phyloP scores from a whole-genome alignment of 2,888 invertebrate species.

The Oxytorus armatus region DNA sequence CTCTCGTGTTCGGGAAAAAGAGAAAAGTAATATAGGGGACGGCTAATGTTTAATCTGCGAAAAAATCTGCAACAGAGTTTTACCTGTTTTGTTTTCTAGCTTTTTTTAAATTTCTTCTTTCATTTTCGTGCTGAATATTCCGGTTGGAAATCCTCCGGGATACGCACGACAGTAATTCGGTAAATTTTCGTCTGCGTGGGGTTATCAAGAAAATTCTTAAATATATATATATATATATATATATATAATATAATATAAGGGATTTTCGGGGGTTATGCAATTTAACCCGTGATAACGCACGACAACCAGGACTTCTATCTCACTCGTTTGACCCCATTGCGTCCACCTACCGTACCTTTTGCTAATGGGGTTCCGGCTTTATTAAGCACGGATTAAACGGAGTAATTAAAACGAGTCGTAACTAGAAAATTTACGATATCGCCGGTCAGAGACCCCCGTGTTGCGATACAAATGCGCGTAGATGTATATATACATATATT shows the following conservation, averaged over 20 bases:
- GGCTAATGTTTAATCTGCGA: conserved; percentile 7
- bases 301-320: conserved; percentile 28
- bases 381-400: conserved; percentile 70
- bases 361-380: conserved; percentile 68
- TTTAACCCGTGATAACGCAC: conserved; percentile 59
- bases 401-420: conserved; percentile 69
- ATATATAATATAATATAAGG: conserved; percentile 55
- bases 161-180: conserved; percentile 37
- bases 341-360: conserved; percentile 36
- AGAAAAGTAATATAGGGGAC: conserved; percentile 47
- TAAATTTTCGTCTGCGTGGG: conserved; percentile 36
- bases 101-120: too few relatives aligned
- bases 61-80: conserved; percentile 31
- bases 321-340: conserved; percentile 53
- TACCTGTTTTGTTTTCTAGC: too few relatives aligned
- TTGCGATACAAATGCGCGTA: conserved; percentile 44
- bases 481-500: not conserved
- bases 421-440: conserved; percentile 67
- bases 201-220: conserved; percentile 62
- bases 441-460: conserved; percentile 36
- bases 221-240: conserved; percentile 40
- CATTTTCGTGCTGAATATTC: conserved; percentile 33
- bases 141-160: conserved; percentile 29
- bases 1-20: conserved; percentile 43
- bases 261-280: conserved; percentile 59